Evolutionary conservation across 2,888 invertebrate genomes (phyloP).

Genomic region (Caenorhabditis sp.): DNA sequence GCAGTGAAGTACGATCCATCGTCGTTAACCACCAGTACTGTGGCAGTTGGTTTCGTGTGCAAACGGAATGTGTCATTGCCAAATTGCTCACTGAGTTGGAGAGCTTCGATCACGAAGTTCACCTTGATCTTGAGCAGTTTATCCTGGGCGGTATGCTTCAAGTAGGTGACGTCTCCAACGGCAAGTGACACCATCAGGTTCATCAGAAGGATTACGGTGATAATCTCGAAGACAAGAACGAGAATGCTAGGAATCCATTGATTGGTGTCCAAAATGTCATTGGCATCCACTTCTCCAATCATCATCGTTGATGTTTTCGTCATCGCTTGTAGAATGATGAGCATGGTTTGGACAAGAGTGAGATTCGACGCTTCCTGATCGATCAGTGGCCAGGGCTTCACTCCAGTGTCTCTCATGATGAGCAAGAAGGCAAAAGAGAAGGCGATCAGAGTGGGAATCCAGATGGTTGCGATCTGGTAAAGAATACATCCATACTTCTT

Average conservation of each 20-base stretch:
- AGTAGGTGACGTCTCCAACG: conserved; percentile 80
- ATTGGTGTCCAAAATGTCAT: conserved; percentile 72
- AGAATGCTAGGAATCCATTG: conserved; percentile 81
- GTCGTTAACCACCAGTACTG: conserved; percentile 72
- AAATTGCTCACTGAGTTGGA: conserved; percentile 77
- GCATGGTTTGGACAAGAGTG: conserved; percentile 67
- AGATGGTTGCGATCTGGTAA: conserved; percentile 80
- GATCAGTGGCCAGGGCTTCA: conserved; percentile 78
- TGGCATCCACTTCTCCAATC: conserved; percentile 80
- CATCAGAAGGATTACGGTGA: conserved; percentile 82
- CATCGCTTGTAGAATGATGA: conserved; percentile 79
- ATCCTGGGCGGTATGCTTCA: conserved; percentile 78
- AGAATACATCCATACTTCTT: no score
- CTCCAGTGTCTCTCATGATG: conserved; percentile 79
- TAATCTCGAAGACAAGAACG: conserved; percentile 81
- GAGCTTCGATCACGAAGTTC: conserved; percentile 80
- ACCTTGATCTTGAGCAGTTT: conserved; percentile 80
- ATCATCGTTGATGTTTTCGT: conserved; percentile 83
- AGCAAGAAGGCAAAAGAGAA: conserved; percentile 82
- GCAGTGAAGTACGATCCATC: conserved; percentile 53
- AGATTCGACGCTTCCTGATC: conserved; percentile 64
- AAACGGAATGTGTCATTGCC: conserved; percentile 54
- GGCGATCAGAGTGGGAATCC: conserved; percentile 81
- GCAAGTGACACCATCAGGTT: conserved; percentile 81
- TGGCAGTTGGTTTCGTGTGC: conserved; percentile 67